These are phyloP conservation scores for Agrotis ipsilon DNA, from an alignment of 2,888 invertebrate genomes.

Conservation along the genomic window DNA sequence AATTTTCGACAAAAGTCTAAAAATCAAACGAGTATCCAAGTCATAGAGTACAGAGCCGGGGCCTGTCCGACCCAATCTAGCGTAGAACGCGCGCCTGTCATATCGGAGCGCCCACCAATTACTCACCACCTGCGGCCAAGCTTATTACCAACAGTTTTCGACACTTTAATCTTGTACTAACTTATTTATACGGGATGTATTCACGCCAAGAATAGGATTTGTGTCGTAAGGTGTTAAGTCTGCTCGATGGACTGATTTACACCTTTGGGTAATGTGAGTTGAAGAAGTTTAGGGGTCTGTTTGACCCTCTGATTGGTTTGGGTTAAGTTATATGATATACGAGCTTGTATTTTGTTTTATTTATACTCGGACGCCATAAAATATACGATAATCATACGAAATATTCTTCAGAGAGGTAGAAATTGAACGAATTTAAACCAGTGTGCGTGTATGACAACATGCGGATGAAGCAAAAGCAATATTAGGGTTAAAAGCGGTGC, in stretches of 20 bases:
- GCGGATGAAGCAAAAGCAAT: no score
- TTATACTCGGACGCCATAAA: no score
- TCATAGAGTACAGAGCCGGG: neutral
- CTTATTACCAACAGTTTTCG: slow-evolving; percentile 68
- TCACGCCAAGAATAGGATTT: slow-evolving; percentile 48
- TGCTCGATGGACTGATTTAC: slow-evolving; percentile 25
- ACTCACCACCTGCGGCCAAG: slow-evolving; percentile 76
- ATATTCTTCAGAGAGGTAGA: no score
- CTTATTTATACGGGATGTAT: slow-evolving; percentile 72
- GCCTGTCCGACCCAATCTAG: slow-evolving; percentile 70
- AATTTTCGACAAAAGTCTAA: neutral
- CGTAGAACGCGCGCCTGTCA: slow-evolving; percentile 72
- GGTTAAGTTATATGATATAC: no score
- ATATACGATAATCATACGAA: no score
- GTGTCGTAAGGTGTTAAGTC: slow-evolving; percentile 43
- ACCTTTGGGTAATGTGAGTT: slow-evolving; percentile 4
- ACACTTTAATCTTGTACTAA: slow-evolving; percentile 76
- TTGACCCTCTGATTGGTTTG: no score
- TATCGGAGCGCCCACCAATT: slow-evolving; percentile 76
- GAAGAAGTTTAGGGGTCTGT: no score
- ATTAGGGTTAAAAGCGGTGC: no score
- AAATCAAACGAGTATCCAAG: slow-evolving; percentile 1
- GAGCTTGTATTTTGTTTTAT: no score
- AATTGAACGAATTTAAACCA: no score
- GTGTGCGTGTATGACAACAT: no score